Conservation (phyloP, 1,140 invertebrate genomes). For the Hylaeus anthracinus region DNA sequence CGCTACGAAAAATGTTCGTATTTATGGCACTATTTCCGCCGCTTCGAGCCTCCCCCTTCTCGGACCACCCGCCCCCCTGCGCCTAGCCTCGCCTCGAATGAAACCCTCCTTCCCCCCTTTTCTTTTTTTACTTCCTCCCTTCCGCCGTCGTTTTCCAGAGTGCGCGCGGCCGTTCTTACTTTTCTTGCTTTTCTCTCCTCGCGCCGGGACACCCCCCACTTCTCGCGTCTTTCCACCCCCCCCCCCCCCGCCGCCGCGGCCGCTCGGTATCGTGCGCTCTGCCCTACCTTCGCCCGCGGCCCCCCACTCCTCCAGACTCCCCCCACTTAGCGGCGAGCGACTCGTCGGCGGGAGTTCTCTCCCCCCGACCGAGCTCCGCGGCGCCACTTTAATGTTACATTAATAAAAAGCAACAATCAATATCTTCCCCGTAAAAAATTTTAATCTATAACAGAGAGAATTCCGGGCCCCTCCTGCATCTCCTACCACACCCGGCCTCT, state of each 20-base stretch:
- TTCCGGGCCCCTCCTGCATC: constrained; percentile 53
- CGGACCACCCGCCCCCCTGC: constrained; percentile 26
- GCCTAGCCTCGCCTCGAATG: constrained; percentile 43
- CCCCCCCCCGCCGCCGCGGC: too few relatives aligned
- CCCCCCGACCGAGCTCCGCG: constrained; percentile 56
- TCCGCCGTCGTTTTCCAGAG: constrained; percentile 59
- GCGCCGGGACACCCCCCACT: constrained; percentile 28
- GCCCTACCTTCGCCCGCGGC: constrained; percentile 42
- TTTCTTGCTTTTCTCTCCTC: constrained; percentile 53
- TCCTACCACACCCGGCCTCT: constrained; percentile 25
- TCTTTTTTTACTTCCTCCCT: constrained; percentile 41
- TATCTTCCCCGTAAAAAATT: constrained; percentile 80
- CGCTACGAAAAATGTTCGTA: constrained; percentile 77
- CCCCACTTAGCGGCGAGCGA: constrained; percentile 29
- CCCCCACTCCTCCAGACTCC: constrained; percentile 39
- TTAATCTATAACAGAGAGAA: constrained; percentile 79
- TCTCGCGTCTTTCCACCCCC: constrained; percentile 43
- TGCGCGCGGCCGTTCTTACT: constrained; percentile 49
- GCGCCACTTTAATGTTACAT: constrained; percentile 79
- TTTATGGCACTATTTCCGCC: constrained; percentile 79
- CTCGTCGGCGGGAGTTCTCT: constrained; percentile 49
- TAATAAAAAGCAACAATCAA: constrained; percentile 82
- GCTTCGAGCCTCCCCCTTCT: constrained; percentile 56
- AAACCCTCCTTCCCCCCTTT: constrained; percentile 41
- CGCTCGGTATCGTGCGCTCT: constrained; percentile 17